phyloP scores from a whole-genome alignment of 2,113 vertebrate species.

The Patagioenas fasciata region DNA sequence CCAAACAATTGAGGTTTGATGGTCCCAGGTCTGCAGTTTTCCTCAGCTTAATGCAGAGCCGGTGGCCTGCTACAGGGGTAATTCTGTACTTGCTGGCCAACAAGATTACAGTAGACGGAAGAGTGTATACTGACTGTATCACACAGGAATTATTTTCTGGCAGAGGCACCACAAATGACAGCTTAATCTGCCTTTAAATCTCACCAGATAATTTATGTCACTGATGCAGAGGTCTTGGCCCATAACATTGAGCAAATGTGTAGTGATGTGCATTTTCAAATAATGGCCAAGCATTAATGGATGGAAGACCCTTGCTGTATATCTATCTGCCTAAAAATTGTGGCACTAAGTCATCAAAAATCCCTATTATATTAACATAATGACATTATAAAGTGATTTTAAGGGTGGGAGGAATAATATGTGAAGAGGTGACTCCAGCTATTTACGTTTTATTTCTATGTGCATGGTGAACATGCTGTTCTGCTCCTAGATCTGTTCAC shows the following conservation, averaged over 20 bases:
- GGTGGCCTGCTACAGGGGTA: background rate
- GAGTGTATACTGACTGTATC: background rate
- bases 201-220: background rate
- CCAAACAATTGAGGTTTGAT: background rate
- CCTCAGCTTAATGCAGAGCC: background rate
- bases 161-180: background rate
- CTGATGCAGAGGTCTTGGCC: background rate
- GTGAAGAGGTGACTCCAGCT: background rate
- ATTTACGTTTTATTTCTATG: background rate
- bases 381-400: background rate
- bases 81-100: background rate
- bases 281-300: background rate
- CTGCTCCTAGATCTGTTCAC: background rate
- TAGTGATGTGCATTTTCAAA: background rate
- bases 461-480: background rate
- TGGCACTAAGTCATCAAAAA: background rate
- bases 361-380: background rate
- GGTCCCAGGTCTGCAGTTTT: background rate
- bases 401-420: background rate
- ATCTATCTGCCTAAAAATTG: background rate
- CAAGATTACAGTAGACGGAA: background rate
- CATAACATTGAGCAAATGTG: fast-evolving
- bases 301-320: background rate
- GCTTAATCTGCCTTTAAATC: background rate
- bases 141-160: slow-evolving; percentile 11